Conservation (phyloP, 2,113 vertebrate genomes). For the Tragelaphus strepsiceros region DNA sequence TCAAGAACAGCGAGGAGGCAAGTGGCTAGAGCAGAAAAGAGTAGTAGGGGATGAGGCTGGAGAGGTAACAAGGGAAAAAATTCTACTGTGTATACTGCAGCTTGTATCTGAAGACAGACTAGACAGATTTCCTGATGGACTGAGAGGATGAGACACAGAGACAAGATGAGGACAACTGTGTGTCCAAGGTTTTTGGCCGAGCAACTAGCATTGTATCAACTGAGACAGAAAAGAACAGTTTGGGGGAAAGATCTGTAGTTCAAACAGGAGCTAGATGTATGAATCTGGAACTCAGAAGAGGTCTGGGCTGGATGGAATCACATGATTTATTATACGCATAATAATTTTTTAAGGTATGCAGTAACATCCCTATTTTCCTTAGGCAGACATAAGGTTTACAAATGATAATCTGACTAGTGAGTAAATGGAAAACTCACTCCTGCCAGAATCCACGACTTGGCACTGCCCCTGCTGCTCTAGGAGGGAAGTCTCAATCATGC, state of each 20-base stretch:
- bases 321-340: not conserved
- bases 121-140: not conserved
- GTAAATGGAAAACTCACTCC: not conserved
- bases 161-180: not conserved
- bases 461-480: not conserved
- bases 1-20: not conserved
- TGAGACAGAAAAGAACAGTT: not conserved
- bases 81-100: not conserved
- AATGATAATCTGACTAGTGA: not conserved
- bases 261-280: not conserved
- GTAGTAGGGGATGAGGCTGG: not conserved
- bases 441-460: not conserved
- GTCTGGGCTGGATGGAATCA: not conserved
- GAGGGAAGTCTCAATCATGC: not conserved
- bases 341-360: not conserved
- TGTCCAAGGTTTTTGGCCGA: not conserved
- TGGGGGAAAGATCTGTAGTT: not conserved
- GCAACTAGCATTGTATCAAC: not conserved
- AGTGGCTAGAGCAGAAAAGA: not conserved
- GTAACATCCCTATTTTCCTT: not conserved
- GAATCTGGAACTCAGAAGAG: not conserved
- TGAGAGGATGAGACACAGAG: not conserved
- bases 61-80: not conserved
- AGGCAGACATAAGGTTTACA: not conserved
- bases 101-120: not conserved